These are phyloP conservation scores for Herpailurus yagouaroundi DNA, from an alignment of 2,113 vertebrate species.

Conservation along the genomic window DNA sequence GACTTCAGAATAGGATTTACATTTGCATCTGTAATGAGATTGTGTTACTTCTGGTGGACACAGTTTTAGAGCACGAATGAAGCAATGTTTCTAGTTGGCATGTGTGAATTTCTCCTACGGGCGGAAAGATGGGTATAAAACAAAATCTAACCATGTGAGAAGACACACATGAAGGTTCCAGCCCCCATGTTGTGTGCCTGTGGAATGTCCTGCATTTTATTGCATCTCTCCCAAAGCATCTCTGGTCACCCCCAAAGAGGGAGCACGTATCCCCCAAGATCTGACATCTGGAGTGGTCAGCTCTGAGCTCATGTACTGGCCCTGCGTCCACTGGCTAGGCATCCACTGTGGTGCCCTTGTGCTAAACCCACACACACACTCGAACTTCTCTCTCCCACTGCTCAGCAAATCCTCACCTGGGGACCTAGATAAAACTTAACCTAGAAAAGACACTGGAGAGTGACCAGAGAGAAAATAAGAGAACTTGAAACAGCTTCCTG, in stretches of 20 bases:
- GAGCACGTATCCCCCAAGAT: not conserved
- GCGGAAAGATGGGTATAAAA: not conserved
- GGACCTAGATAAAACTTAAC: accelerated
- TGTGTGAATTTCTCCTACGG: not conserved
- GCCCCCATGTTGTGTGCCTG: too few species aligned
- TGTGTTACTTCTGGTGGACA: not conserved
- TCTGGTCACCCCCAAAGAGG: not conserved
- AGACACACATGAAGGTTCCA: accelerated
- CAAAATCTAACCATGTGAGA: not conserved
- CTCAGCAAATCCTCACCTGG: not conserved
- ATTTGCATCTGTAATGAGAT: not conserved
- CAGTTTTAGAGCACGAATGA: not conserved
- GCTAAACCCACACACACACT: not conserved
- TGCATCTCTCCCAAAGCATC: not conserved
- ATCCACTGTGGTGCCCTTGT: accelerated
- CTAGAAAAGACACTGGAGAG: not conserved
- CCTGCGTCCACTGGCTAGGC: not conserved
- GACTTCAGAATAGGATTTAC: not conserved
- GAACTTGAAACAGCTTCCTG: accelerated
- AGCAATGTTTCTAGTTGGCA: not conserved
- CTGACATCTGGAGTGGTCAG: not conserved
- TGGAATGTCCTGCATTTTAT: not conserved
- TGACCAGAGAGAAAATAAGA: too few species aligned
- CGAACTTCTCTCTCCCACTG: accelerated
- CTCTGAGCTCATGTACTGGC: not conserved